Conservation (phyloP, 2,113 vertebrate genomes). For the Bujurquina vittata region DNA sequence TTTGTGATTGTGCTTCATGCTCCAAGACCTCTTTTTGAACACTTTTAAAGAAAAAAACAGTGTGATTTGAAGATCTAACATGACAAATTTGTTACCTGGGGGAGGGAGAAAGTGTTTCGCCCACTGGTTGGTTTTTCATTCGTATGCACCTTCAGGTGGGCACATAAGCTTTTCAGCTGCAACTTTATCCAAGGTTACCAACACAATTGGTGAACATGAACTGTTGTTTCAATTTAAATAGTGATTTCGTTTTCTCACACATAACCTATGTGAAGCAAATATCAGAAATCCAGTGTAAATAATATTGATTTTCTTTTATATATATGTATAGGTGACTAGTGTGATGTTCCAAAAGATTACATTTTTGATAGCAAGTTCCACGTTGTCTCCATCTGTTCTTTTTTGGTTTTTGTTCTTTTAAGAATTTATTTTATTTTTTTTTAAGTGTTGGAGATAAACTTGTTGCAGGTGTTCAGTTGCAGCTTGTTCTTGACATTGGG, state of each 20-base stretch:
- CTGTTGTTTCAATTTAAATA: constrained; percentile 48
- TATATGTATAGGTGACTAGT: constrained; percentile 82
- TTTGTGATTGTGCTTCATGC: constrained; percentile 60
- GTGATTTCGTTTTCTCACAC: constrained; percentile 50
- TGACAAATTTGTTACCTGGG: constrained; percentile 54
- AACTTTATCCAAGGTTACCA: constrained; percentile 58
- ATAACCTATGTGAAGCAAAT: constrained; percentile 60
- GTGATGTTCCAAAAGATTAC: constrained; percentile 77
- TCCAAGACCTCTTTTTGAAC: constrained; percentile 62
- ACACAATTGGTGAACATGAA: constrained; percentile 58
- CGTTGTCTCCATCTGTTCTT: constrained; percentile 50
- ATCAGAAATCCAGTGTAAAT: constrained; percentile 79
- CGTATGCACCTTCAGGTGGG: constrained; percentile 46
- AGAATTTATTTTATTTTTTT: constrained; percentile 45
- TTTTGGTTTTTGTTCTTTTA: constrained; percentile 34
- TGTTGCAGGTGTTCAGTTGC: constrained; percentile 57
- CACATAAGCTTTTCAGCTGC: constrained; percentile 63
- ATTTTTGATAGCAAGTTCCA: constrained; percentile 76
- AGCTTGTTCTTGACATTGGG: constrained; percentile 53
- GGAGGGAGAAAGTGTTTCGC: background rate
- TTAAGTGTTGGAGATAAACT: constrained; percentile 58
- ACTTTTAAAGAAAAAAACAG: constrained; percentile 66
- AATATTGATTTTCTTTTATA: constrained; percentile 77
- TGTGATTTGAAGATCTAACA: constrained; percentile 59
- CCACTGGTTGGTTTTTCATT: constrained; percentile 48